Conservation (phyloP, 2,888 invertebrate species). For the Rhorus exstirpatorius region DNA sequence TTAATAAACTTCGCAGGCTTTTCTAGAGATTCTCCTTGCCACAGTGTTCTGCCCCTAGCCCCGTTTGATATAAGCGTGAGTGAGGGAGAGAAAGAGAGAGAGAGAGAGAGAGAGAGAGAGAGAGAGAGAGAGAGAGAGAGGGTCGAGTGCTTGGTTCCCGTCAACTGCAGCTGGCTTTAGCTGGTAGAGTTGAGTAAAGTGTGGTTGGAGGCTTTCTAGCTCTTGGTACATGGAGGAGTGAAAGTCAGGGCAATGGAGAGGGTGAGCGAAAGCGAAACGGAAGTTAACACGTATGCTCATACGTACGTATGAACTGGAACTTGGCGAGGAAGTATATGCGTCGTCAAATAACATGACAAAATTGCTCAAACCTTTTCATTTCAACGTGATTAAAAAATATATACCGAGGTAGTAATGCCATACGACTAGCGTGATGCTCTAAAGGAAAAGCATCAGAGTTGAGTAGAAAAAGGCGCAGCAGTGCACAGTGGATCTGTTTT, state of each 20-base stretch:
- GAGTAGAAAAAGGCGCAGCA: too few species aligned
- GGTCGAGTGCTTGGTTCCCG: constrained; percentile 73
- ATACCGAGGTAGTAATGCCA: too few species aligned
- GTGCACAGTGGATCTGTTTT: too few species aligned
- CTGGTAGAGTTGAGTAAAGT: constrained; percentile 49
- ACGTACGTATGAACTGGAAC: constrained; percentile 74
- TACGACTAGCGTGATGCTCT: too few species aligned
- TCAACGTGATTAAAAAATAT: constrained; percentile 17
- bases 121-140: constrained; percentile 47
- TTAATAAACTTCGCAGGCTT: constrained; percentile 77
- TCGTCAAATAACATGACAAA: constrained; percentile 26
- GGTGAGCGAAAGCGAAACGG: constrained; percentile 52
- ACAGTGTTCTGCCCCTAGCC: neutral
- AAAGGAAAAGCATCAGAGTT: too few species aligned
- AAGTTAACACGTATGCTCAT: constrained; percentile 73
- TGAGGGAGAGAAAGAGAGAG: constrained; percentile 35
- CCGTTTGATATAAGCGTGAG: too few species aligned
- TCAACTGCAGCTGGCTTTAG: constrained; percentile 76
- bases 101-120: constrained; percentile 46
- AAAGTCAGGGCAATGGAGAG: constrained; percentile 50
- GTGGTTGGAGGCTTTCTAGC: constrained; percentile 59
- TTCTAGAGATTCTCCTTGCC: constrained; percentile 60
- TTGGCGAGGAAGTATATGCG: constrained; percentile 47
- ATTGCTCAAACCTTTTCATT: constrained; percentile 47
- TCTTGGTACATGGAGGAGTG: constrained; percentile 38